Evolutionary conservation across 2,888 invertebrate species (phyloP), one percentile per base, ranked within the genome.

Genomic region (Cephus rjabovi): DNA sequence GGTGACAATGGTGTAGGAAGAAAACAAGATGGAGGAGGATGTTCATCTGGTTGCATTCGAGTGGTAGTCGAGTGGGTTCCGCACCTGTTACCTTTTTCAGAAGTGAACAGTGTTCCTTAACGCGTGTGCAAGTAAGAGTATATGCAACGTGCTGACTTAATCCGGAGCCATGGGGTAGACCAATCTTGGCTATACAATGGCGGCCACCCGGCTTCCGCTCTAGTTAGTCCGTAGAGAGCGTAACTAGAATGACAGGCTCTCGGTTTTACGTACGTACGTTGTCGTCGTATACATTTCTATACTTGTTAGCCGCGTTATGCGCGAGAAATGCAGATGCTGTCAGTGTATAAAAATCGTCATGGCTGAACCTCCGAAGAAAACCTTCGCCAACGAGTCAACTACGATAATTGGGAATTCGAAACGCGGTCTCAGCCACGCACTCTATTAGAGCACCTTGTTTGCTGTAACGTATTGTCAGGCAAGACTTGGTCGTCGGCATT

Each of bases 81-180:
- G 85, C 87, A 87, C 87, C 87, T 87, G 86, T 86, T 87, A 85
- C 86, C 86, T 87, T 87, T 87, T 87, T 83, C 77, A 86, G 85
- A 82, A 79, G 76, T 80, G 77, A 81, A 73, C 69, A 69, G 78
- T 75, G 75, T 56, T 56, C 69, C 34, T 35, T 40, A 79, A 74
- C 69, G 77, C 34, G 73, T 68, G 30, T 33, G 70, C 35, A 73
- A 69, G 76, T 73, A 76, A 79, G 73, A 75, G 30, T 30, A 68
- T 34, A 73, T 69, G 76, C 73, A 76, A 77, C 78, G 78, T 80
- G 79, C 82, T 85, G 86, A 85, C 84, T 87, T 84, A 85, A 87
- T 87, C 85, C 80, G 80, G 79, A 80, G 81, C 77, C 83, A 77
- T 70, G 82, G 82, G 80, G 79, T 84, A 84, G 80, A 80, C 81